Percentiles rank a stretch among this genome's conserved stretches.
Conservation (phyloP, 2,888 invertebrate genomes). For the Cylindroiulus punctatus region DNA sequence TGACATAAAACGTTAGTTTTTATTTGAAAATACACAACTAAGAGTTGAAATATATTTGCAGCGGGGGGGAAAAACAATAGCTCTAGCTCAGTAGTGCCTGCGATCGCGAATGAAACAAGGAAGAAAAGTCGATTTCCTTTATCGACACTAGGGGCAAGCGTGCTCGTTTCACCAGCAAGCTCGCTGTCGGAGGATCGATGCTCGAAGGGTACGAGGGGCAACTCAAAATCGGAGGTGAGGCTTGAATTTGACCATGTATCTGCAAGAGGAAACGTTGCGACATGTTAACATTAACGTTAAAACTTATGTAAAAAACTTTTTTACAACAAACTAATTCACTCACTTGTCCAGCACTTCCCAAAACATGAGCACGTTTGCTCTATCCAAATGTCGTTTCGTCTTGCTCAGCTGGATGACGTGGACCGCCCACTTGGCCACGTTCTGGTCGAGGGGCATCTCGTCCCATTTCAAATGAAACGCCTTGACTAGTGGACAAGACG, state of each 20-base stretch:
- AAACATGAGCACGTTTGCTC: slow-evolving; percentile 93
- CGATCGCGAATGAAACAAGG: slow-evolving; percentile 46
- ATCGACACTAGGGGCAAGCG: neutral
- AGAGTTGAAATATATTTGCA: neutral
- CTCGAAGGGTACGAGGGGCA: neutral
- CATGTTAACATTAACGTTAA: slow-evolving; percentile 1
- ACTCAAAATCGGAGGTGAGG: slow-evolving; percentile 77
- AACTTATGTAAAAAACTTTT: neutral
- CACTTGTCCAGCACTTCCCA: slow-evolving; percentile 98
- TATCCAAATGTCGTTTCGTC: slow-evolving; percentile 94
- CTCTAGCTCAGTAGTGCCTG: slow-evolving; percentile 48
- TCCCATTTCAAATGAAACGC: slow-evolving; percentile 97
- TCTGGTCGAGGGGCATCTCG: slow-evolving; percentile 92
- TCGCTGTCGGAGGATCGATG: neutral
- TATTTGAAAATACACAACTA: slow-evolving; percentile 1
- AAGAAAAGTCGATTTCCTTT: too few species aligned
- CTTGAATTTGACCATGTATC: slow-evolving; percentile 88
- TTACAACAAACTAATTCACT: slow-evolving; percentile 63
- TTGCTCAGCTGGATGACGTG: slow-evolving; percentile 90
- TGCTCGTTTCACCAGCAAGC: neutral
- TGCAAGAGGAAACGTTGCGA: slow-evolving; percentile 65
- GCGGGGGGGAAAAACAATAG: neutral
- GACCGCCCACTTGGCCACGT: slow-evolving; percentile 97
- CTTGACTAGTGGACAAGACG: slow-evolving; percentile 74
- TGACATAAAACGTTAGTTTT: neutral